These are phyloP conservation scores for Spondyliosoma cantharus DNA, from an alignment of 2,797 vertebrate species.

Conservation along the genomic window DNA sequence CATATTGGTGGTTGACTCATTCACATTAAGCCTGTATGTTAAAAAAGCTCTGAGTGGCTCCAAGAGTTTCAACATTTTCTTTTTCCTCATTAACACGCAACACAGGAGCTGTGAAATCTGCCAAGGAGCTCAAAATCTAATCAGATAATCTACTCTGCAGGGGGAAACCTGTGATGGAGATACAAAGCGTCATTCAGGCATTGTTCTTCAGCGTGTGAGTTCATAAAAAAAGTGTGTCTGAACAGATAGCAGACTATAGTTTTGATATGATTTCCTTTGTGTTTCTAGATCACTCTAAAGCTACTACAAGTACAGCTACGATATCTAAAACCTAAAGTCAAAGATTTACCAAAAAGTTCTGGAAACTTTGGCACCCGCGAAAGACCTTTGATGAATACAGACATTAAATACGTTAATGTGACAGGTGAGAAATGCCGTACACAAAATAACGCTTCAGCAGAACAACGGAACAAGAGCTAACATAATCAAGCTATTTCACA, in stretches of 20 bases:
- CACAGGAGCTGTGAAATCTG: slow-evolving; percentile 36
- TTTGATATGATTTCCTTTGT: slow-evolving; percentile 6
- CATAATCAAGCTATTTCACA: slow-evolving; percentile 55
- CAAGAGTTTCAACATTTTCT: slow-evolving; percentile 23
- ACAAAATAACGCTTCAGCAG: slow-evolving; percentile 26
- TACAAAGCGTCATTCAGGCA: slow-evolving; percentile 35
- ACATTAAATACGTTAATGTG: slow-evolving; percentile 57
- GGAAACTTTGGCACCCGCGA: slow-evolving; percentile 81
- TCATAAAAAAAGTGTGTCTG: slow-evolving; percentile 5
- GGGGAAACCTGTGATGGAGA: slow-evolving; percentile 29
- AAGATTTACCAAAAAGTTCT: slow-evolving; percentile 80
- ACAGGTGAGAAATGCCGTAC: slow-evolving; percentile 12
- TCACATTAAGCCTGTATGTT: slow-evolving; percentile 18
- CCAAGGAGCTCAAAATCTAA: slow-evolving; percentile 49
- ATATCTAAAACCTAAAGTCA: slow-evolving; percentile 20
- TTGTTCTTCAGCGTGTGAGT: slow-evolving; percentile 18
- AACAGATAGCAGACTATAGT: not conserved
- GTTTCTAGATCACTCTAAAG: slow-evolving; percentile 6
- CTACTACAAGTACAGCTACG: slow-evolving; percentile 40
- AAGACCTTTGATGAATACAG: slow-evolving; percentile 77
- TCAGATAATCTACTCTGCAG: slow-evolving; percentile 59
- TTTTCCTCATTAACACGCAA: slow-evolving; percentile 58
- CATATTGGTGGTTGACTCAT: slow-evolving; percentile 34
- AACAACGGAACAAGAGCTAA: slow-evolving; percentile 29
- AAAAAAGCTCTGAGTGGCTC: slow-evolving; percentile 19